Conservation (phyloP, 2,888 invertebrate genomes). For the Theristus sp. region DNA sequence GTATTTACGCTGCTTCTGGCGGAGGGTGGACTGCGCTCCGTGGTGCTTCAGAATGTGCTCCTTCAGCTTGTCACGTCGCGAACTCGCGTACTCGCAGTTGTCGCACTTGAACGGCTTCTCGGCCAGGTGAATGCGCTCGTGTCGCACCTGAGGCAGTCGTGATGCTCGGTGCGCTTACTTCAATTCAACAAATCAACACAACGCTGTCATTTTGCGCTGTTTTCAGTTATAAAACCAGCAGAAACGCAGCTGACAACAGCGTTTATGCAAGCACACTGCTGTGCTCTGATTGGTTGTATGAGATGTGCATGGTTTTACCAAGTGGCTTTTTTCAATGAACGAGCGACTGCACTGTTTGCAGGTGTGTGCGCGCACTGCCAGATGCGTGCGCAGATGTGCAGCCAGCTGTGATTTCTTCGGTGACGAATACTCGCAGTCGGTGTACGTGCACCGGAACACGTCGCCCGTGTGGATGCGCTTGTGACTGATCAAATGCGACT, state of each 20-base stretch:
- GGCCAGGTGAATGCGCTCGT: conserved; percentile 44
- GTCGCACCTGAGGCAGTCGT: conserved; percentile 36
- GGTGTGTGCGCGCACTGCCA: conserved; percentile 37
- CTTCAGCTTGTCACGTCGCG: conserved; percentile 46
- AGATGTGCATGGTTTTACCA: too few relatives aligned
- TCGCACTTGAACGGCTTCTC: conserved; percentile 47
- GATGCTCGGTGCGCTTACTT: too few relatives aligned
- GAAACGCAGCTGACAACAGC: too few relatives aligned
- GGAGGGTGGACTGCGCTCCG: conserved; percentile 50
- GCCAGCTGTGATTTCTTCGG: conserved; percentile 47
- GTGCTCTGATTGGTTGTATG: too few relatives aligned
- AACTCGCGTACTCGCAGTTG: conserved; percentile 46
- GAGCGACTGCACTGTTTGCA: conserved; percentile 40
- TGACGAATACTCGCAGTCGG: conserved; percentile 44
- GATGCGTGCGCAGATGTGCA: conserved; percentile 44
- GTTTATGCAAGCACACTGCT: too few relatives aligned
- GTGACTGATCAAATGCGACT: conserved; percentile 47
- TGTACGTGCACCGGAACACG: conserved; percentile 42
- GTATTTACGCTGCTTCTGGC: conserved; percentile 54
- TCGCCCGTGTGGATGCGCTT: conserved; percentile 47
- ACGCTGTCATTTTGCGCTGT: too few relatives aligned
- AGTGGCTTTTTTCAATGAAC: conserved; percentile 48
- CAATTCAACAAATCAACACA: too few relatives aligned
- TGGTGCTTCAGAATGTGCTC: conserved; percentile 38
- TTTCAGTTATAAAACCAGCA: too few relatives aligned